A percentile compares a stretch with the other conserved stretches of the same genome.
phyloP scores from a whole-genome alignment of 2,113 vertebrate species.

The Oncorhynchus keta region DNA sequence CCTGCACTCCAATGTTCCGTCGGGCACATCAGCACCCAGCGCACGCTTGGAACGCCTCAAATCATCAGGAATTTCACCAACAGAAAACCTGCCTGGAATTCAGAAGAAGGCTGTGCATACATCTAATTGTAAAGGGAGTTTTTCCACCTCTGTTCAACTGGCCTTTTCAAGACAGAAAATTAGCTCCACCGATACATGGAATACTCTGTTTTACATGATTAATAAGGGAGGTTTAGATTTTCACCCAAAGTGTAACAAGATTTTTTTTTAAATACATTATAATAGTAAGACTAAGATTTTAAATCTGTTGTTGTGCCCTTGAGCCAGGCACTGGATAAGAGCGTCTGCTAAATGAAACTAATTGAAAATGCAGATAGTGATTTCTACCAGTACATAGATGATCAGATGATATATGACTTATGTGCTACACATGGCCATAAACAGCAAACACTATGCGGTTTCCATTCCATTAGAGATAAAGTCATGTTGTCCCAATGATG shows the following conservation, averaged over 20 bases:
- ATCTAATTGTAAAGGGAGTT: conserved; percentile 63
- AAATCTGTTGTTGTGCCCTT: too few relatives aligned
- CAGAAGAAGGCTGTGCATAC: conserved; percentile 61
- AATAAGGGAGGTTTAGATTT: conserved; percentile 15
- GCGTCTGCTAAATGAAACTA: too few relatives aligned
- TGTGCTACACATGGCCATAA: too few relatives aligned
- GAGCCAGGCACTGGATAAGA: too few relatives aligned
- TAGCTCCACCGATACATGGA: conserved; percentile 20
- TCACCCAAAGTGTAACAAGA: background rate
- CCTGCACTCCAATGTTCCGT: conserved; percentile 56
- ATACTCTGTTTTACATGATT: conserved; percentile 17
- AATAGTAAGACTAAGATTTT: conserved; percentile 2
- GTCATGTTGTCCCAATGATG: conserved; percentile 46
- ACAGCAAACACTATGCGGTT: too few relatives aligned
- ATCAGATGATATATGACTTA: too few relatives aligned
- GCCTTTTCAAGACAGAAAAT: conserved; percentile 45
- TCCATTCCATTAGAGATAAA: conserved; percentile 23
- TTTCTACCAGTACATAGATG: too few relatives aligned
- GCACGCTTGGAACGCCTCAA: conserved; percentile 61
- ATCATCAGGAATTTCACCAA: conserved; percentile 73
- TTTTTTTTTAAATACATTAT: background rate
- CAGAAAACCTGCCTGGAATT: conserved; percentile 72
- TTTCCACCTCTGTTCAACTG: conserved; percentile 38
- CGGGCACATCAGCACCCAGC: conserved; percentile 67
- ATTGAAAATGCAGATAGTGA: too few relatives aligned